These are phyloP conservation scores for Molossus alvarezi DNA, from an alignment of 2,797 vertebrate genomes.

Conservation along the genomic window DNA sequence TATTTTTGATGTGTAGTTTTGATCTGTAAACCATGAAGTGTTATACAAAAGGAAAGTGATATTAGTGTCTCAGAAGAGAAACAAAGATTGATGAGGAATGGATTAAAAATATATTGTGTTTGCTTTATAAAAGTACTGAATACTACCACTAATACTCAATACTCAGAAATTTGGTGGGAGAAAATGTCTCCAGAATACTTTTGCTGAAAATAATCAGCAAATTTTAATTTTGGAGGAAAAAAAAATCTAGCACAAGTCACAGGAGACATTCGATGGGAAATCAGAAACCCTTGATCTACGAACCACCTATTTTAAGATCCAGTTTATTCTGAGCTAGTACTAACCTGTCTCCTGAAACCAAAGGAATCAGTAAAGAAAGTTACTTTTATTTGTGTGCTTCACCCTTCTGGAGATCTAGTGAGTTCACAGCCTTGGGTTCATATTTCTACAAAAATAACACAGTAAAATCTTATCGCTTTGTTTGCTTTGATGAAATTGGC, in stretches of 20 bases:
- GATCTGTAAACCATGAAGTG: constrained; percentile 3
- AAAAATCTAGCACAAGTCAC: constrained; percentile 1
- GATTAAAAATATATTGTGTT: constrained; percentile 25
- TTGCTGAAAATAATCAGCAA: constrained; percentile 29
- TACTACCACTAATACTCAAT: background rate
- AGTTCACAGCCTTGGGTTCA: background rate
- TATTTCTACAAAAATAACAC: constrained; percentile 40
- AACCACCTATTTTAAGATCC: background rate
- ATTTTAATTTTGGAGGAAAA: constrained; percentile 44
- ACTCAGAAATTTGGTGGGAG: constrained; percentile 24
- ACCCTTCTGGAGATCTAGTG: background rate
- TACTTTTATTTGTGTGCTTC: background rate
- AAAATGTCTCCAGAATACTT: background rate
- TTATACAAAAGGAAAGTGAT: background rate
- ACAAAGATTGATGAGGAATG: background rate
- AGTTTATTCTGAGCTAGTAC: constrained; percentile 50
- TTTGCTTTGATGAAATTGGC: constrained; percentile 46
- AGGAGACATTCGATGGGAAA: constrained; percentile 2
- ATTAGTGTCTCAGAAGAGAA: constrained; percentile 21
- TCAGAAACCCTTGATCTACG: background rate
- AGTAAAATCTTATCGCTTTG: constrained; percentile 49
- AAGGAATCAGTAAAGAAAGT: constrained; percentile 5
- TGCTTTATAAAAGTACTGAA: constrained; percentile 37
- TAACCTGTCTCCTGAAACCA: background rate
- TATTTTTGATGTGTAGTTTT: background rate